Evolutionary conservation across 2,888 invertebrate genomes (phyloP).

Genomic region (Euproctis similis): DNA sequence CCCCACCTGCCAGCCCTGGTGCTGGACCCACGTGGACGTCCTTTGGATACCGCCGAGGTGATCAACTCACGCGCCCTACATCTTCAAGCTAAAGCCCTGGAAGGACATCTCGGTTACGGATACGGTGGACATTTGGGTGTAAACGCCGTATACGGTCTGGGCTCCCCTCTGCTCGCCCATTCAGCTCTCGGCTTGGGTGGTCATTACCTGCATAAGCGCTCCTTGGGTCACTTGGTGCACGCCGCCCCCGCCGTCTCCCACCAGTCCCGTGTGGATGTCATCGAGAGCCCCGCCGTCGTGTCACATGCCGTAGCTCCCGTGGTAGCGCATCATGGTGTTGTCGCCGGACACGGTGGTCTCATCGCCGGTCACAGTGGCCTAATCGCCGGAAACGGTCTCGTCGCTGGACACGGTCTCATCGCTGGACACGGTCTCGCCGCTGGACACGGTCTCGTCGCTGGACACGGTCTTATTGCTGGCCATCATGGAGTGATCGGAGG

Average conservation of each 20-base stretch:
- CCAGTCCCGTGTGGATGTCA: slow-evolving; percentile 47
- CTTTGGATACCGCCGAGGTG: slow-evolving; percentile 67
- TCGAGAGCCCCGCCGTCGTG: slow-evolving; percentile 28
- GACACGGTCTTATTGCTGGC: slow-evolving; percentile 12
- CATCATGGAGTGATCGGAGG: background rate
- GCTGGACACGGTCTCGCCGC: slow-evolving; percentile 12
- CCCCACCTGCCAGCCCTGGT: slow-evolving; percentile 62
- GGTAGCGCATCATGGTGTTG: slow-evolving; percentile 48
- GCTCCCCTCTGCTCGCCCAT: background rate
- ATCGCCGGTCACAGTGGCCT: background rate
- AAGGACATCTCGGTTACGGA: slow-evolving; percentile 35
- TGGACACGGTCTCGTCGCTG: too few relatives aligned
- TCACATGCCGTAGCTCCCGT: background rate
- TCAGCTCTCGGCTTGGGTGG: slow-evolving; percentile 21
- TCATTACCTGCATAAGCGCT: slow-evolving; percentile 56
- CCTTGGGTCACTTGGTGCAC: slow-evolving; percentile 48
- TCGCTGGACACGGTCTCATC: slow-evolving; percentile 22
- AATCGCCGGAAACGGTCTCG: slow-evolving; percentile 20
- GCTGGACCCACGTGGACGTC: slow-evolving; percentile 65
- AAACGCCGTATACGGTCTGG: background rate
- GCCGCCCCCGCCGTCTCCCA: slow-evolving; percentile 43
- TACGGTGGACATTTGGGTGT: slow-evolving; percentile 20
- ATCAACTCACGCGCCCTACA: slow-evolving; percentile 65
- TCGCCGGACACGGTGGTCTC: background rate
- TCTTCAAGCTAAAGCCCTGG: slow-evolving; percentile 66